Evolutionary conservation across 2,797 vertebrate species (phyloP), one percentile per base, ranked within the genome.

Genomic region (Siniperca undulata): DNA sequence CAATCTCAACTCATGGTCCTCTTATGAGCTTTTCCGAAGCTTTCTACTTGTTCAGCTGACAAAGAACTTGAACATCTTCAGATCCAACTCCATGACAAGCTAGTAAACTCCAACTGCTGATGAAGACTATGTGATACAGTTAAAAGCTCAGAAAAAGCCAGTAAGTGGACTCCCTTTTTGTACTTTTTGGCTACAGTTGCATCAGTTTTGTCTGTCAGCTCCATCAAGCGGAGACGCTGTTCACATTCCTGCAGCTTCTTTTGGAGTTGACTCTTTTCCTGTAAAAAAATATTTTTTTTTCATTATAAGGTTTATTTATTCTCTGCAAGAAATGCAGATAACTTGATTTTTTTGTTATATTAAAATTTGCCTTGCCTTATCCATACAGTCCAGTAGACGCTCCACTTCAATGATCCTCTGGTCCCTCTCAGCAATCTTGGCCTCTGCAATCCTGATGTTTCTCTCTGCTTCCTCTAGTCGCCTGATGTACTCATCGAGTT

Each of bases 401-500:
- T 99, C 98, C 88, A 99, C 88, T 76, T 99, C 99, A 2, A 92
- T 81, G 16, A 99, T 98, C 81, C 96, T 96, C 91, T 95, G 95
- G 92, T 99, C 98, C 73, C 96, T 96, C 81, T 99, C 98, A 40
- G 96, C 95, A 0, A 99, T 97, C 92, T 96, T 97, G 53, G 94
- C 94, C 91, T 98, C 97, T 58, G 97, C 96, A 0, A 86, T 80
- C 58, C 91, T 93, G 81, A 97, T 95, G 79, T 96, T 99, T 79
- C 86, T 96, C 90, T 98, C 98, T 58, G 97, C 97, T 72, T 99
- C 97, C 84, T 99, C 97, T 50, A 99, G 95, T 0, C 97, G 96
- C 70, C 94, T 95, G 85, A 99, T 94, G 76, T 99, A 98, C 62
- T 96, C 94, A 56, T 98, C 97, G 0, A 99, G 96, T 91, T 98